Percentiles rank a stretch among this genome's conserved stretches.
These are phyloP conservation scores for Entomobrya proxima DNA, from an alignment of 2,888 invertebrate genomes.

Conservation along the genomic window DNA sequence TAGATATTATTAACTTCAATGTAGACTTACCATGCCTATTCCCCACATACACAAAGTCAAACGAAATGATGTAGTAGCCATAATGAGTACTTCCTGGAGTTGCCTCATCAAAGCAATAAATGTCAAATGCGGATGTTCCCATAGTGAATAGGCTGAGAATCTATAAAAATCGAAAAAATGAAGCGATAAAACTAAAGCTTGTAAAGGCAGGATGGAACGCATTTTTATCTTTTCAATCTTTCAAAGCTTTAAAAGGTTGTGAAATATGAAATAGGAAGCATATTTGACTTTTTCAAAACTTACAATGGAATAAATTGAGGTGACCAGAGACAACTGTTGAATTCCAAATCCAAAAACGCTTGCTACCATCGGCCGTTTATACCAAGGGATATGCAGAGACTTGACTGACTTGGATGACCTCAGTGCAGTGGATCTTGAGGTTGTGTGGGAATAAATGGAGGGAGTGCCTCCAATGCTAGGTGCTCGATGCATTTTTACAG, in stretches of 20 bases:
- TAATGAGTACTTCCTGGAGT: slow-evolving; percentile 92
- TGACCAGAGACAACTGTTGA: slow-evolving; percentile 88
- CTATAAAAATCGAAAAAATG: slow-evolving; percentile 78
- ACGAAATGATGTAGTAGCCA: slow-evolving; percentile 93
- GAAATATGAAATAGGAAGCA: too few relatives aligned
- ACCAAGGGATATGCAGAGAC: slow-evolving; percentile 90
- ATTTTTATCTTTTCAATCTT: too few relatives aligned
- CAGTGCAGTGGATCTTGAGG: slow-evolving; percentile 84
- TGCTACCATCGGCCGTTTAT: slow-evolving; percentile 88
- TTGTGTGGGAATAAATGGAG: slow-evolving; percentile 92
- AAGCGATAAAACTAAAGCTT: background rate
- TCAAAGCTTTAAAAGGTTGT: too few relatives aligned
- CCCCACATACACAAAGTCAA: slow-evolving; percentile 95
- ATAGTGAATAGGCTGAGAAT: slow-evolving; percentile 89
- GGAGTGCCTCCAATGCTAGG: slow-evolving; percentile 92
- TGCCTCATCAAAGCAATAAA: slow-evolving; percentile 92
- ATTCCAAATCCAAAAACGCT: slow-evolving; percentile 89
- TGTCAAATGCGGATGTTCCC: slow-evolving; percentile 87
- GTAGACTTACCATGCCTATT: slow-evolving; percentile 91
- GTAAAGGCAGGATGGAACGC: too few relatives aligned
- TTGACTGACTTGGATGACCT: slow-evolving; percentile 88
- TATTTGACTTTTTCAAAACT: too few relatives aligned
- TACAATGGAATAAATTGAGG: slow-evolving; percentile 88
- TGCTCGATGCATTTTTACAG: slow-evolving; percentile 87
- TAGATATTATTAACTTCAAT: too few relatives aligned